Evolutionary conservation across 2,888 invertebrate genomes (phyloP).

Genomic region (Patella depressa): DNA sequence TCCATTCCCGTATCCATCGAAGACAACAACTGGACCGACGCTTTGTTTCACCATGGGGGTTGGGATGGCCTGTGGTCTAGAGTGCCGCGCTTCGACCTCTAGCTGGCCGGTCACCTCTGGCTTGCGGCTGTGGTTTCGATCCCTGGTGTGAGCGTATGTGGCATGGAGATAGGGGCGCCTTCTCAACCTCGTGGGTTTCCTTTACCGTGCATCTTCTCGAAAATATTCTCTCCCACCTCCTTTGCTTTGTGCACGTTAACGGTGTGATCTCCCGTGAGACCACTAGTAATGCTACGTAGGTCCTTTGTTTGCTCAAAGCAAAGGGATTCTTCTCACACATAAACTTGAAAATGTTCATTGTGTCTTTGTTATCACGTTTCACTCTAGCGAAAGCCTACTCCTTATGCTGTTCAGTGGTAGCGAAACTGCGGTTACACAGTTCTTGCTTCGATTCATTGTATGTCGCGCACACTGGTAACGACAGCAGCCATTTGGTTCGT

Average conservation of each 20-base stretch:
- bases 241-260: constrained; percentile 34
- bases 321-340: constrained; percentile 32
- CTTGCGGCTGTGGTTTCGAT: too few relatives aligned
- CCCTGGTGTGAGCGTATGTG: too few relatives aligned
- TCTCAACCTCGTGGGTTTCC: too few relatives aligned
- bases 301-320: constrained; percentile 18
- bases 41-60: too few relatives aligned
- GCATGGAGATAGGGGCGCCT: too few relatives aligned
- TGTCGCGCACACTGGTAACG: constrained; percentile 38
- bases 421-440: constrained; percentile 14
- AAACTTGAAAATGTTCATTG: constrained; percentile 18
- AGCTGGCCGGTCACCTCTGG: too few relatives aligned
- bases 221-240: constrained; percentile 28
- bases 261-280: constrained; percentile 29
- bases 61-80: too few relatives aligned
- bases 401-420: constrained; percentile 36
- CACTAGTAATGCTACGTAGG: constrained; percentile 37
- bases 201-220: constrained; percentile 29
- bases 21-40: too few relatives aligned
- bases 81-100: too few relatives aligned
- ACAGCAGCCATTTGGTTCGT: constrained; percentile 38
- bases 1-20: too few relatives aligned
- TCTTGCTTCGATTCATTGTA: constrained; percentile 37
- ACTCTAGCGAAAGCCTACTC: constrained; percentile 13
- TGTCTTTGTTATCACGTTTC: constrained; percentile 30